Evolutionary conservation across 1,140 invertebrate genomes (phyloP).

Genomic region (Trichonephila clavipes): DNA sequence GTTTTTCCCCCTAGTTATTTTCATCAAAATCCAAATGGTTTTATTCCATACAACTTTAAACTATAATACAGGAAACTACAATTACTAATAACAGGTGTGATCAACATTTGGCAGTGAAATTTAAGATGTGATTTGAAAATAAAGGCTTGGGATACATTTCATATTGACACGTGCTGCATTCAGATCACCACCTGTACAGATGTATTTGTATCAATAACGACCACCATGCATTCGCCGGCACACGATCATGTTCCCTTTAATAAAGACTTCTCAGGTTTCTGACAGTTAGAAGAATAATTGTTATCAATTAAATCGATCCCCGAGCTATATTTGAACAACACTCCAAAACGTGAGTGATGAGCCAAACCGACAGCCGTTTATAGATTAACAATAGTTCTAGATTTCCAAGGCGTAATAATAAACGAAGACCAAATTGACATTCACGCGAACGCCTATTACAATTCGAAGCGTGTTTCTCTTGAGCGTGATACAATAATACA

Average conservation of each 20-base stretch:
- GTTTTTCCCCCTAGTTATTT: no score
- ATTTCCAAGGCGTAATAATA: background rate
- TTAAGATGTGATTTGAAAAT: no score
- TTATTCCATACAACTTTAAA: no score
- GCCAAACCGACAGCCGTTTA: background rate
- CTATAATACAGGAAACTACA: no score
- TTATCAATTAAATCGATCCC: background rate
- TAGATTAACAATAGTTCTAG: background rate
- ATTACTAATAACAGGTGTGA: no score
- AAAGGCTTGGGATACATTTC: background rate
- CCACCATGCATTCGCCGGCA: background rate
- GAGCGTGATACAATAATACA: background rate
- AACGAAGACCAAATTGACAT: background rate
- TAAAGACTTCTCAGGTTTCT: background rate
- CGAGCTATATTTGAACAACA: background rate
- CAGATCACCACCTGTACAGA: background rate
- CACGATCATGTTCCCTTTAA: no score
- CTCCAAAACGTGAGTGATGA: background rate
- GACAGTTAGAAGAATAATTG: background rate
- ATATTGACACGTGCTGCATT: background rate
- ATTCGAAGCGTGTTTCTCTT: background rate
- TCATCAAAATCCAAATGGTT: no score
- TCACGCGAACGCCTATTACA: background rate
- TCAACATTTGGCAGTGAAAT: no score
- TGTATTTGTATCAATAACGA: background rate